Conservation (phyloP, 2,797 vertebrate genomes). For the Pipistrellus pipistrellus region DNA sequence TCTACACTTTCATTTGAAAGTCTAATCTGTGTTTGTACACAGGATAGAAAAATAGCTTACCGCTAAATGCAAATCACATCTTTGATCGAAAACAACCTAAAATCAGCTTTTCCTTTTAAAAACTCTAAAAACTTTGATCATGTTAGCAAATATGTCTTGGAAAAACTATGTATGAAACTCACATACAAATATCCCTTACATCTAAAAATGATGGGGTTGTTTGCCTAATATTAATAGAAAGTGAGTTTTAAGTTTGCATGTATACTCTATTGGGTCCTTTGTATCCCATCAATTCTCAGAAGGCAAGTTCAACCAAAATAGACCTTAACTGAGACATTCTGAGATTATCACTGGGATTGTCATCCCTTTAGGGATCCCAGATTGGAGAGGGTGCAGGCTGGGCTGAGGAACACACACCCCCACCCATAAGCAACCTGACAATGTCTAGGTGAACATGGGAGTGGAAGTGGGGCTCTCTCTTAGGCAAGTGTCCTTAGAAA, state of each 20-base stretch:
- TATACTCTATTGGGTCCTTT: not conserved
- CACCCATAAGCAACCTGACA: not conserved
- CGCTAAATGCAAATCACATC: constrained; percentile 41
- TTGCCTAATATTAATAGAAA: constrained; percentile 22
- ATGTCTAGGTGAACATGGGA: not conserved
- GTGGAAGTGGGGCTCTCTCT: not conserved
- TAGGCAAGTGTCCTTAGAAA: not conserved
- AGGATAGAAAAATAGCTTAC: constrained; percentile 8
- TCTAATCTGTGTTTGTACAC: constrained; percentile 57
- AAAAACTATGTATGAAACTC: not conserved
- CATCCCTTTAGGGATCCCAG: too few species aligned
- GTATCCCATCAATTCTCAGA: not conserved
- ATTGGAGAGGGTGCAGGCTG: too few species aligned
- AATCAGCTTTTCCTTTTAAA: constrained; percentile 33
- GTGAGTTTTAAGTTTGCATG: not conserved
- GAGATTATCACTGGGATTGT: not conserved
- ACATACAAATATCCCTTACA: not conserved
- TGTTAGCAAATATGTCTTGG: not conserved
- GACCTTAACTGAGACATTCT: not conserved
- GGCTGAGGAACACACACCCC: too few species aligned
- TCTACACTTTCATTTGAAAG: constrained; percentile 25
- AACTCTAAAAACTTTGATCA: constrained; percentile 42
- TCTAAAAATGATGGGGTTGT: not conserved
- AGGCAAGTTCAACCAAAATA: not conserved
- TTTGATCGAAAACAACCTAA: constrained; percentile 29